Conservation (phyloP, 2,888 invertebrate genomes). For the Erannis defoliaria region DNA sequence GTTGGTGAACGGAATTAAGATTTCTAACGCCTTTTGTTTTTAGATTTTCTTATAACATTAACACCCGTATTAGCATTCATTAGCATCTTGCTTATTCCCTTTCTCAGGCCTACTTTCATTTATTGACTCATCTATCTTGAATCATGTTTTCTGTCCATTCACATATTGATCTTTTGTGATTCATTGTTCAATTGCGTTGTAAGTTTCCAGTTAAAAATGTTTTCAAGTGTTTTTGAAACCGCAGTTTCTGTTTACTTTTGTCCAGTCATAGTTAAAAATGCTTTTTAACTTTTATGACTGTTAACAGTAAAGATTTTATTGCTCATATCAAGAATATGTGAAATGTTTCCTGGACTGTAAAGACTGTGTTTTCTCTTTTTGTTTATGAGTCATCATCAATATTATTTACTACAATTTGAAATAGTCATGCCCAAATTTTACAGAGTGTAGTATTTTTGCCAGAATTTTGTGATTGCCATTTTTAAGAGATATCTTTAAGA, state of each 20-base stretch:
- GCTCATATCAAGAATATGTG: conserved; percentile 13
- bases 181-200: conserved; percentile 19
- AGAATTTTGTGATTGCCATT: background rate
- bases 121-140: conserved; percentile 40
- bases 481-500: background rate
- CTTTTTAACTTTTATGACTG: conserved; percentile 16
- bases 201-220: conserved; percentile 4
- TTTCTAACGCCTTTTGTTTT: conserved; percentile 15
- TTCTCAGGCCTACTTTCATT: conserved; percentile 32
- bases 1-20: conserved; percentile 19
- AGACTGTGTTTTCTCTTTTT: background rate
- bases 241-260: conserved; percentile 9
- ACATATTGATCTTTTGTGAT: conserved; percentile 21
- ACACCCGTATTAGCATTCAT: conserved; percentile 35
- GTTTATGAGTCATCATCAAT: conserved; percentile 5
- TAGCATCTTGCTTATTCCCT: conserved; percentile 39
- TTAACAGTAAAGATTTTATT: background rate
- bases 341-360: conserved; percentile 8
- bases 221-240: conserved; percentile 19
- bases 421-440: background rate
- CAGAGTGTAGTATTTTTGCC: too few species aligned
- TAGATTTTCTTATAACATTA: conserved; percentile 24
- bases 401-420: background rate
- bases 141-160: conserved; percentile 20
- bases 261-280: conserved; percentile 22